Evolutionary conservation across 2,888 invertebrate genomes (phyloP).

Genomic region (Ypsolopha scabrella): DNA sequence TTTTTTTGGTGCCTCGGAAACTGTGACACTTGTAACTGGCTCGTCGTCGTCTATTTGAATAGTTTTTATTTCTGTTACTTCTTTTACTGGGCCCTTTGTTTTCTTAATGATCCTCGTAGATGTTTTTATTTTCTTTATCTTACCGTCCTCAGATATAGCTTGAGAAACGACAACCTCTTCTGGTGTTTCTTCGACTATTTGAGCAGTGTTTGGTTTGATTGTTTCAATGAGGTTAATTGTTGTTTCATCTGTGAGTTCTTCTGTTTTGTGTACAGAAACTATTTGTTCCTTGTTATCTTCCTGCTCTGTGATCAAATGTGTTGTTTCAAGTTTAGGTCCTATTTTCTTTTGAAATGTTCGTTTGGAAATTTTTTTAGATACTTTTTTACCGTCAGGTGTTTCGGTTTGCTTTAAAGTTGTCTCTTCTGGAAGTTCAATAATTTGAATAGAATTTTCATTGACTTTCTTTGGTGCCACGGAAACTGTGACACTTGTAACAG

Average conservation of each 20-base stretch:
- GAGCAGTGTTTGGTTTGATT: neutral
- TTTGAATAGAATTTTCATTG: slow-evolving; percentile 14
- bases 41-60: slow-evolving; percentile 19
- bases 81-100: slow-evolving; percentile 25
- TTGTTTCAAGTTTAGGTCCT: slow-evolving; percentile 19
- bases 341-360: slow-evolving; percentile 18
- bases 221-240: slow-evolving; percentile 7
- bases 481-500: slow-evolving; percentile 3
- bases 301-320: slow-evolving; percentile 28
- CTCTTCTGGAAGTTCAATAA: slow-evolving; percentile 28
- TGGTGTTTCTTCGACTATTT: slow-evolving; percentile 7
- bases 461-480: slow-evolving; percentile 18
- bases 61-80: slow-evolving; percentile 39
- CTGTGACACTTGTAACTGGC: slow-evolving; percentile 1
- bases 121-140: slow-evolving; percentile 5
- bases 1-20: slow-evolving; percentile 16
- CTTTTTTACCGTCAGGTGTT: slow-evolving; percentile 18
- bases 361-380: slow-evolving; percentile 20
- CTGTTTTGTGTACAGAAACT: slow-evolving; percentile 17
- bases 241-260: slow-evolving; percentile 22
- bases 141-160: slow-evolving; percentile 5
- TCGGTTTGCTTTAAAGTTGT: slow-evolving; percentile 24
- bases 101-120: slow-evolving; percentile 19
- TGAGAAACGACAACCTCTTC: slow-evolving; percentile 7
- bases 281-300: slow-evolving; percentile 26